Conservation (phyloP, 2,113 vertebrate species). For the Cygnus buccinator region DNA sequence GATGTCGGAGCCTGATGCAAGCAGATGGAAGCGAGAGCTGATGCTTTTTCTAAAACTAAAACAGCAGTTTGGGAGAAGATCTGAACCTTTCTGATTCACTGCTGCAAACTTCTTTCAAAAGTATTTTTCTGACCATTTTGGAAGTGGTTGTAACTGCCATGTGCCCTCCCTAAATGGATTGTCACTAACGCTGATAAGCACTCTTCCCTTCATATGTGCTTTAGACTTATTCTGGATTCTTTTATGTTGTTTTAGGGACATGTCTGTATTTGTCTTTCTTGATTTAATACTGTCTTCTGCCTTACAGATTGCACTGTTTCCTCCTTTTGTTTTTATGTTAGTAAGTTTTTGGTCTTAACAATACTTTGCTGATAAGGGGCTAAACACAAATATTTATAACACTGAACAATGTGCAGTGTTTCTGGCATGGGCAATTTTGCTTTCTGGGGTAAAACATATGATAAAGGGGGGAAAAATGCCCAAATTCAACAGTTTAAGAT, state of each 20-base stretch:
- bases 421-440: neutral
- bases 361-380: conserved; percentile 7
- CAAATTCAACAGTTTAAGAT: neutral
- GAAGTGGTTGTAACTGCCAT: neutral
- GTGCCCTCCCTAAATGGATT: neutral
- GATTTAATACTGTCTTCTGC: neutral
- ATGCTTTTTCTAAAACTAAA: neutral
- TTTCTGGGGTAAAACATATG: neutral
- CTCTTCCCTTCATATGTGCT: neutral
- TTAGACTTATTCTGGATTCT: neutral
- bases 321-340: conserved; percentile 43
- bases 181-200: neutral
- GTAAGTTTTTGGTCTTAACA: neutral
- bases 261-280: conserved; percentile 6
- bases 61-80: neutral
- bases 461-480: neutral
- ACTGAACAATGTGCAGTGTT: neutral
- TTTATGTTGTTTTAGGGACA: neutral
- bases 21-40: neutral
- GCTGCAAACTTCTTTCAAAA: neutral
- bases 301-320: conserved; percentile 17
- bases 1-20: neutral
- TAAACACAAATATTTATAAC: conserved; percentile 15
- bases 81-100: neutral
- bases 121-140: neutral